Percentiles rank a stretch among this genome's conserved stretches.
Conservation (phyloP, 2,113 vertebrate genomes). For the Phyllostomus discolor region DNA sequence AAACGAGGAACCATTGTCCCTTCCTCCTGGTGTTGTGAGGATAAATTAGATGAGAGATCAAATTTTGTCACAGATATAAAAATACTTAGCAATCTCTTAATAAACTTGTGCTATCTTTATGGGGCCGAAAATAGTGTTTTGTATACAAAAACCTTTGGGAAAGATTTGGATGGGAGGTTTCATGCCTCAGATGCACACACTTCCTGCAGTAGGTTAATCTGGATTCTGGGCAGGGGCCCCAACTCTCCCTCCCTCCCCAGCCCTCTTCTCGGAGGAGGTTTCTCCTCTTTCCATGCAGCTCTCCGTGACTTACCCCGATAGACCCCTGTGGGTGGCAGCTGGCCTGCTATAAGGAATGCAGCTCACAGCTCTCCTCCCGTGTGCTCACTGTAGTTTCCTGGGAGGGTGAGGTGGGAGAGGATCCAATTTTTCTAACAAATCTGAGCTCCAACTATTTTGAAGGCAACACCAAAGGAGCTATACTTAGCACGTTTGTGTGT, state of each 20-base stretch:
- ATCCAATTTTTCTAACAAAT: background rate
- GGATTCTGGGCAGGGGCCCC: background rate
- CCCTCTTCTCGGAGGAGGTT: background rate
- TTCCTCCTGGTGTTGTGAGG: background rate
- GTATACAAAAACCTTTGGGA: background rate
- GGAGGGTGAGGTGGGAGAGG: background rate
- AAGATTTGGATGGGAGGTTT: background rate
- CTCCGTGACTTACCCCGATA: background rate
- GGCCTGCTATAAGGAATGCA: accelerated
- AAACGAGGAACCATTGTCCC: background rate
- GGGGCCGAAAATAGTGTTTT: background rate
- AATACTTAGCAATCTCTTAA: background rate
- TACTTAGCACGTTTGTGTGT: background rate
- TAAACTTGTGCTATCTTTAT: background rate
- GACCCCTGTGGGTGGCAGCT: background rate
- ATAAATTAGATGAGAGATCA: background rate
- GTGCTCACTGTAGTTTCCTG: background rate
- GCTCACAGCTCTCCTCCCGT: accelerated
- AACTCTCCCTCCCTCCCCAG: background rate
- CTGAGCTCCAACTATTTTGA: background rate
- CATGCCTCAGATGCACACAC: background rate
- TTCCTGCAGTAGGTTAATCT: background rate
- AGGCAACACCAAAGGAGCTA: background rate
- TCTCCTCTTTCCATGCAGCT: background rate
- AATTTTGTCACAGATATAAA: background rate